Percentiles rank a stretch among this genome's conserved stretches.
Evolutionary conservation across 2,797 vertebrate species (phyloP).

Genomic region (Siniperca undulata): DNA sequence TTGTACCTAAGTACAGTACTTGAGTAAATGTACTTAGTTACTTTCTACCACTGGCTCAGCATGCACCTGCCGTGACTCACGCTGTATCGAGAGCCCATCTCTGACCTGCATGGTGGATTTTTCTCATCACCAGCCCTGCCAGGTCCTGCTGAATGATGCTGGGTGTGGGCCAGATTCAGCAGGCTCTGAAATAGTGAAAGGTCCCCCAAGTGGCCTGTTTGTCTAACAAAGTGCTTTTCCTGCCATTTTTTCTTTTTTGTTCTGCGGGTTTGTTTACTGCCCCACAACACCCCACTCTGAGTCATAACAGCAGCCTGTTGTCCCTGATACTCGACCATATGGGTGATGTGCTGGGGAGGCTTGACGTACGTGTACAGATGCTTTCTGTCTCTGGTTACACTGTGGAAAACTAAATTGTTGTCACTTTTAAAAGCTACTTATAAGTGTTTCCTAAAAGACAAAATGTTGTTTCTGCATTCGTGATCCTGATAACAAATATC

Average conservation of each 20-base stretch:
- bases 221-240: slow-evolving; percentile 72
- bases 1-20: not conserved
- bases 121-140: slow-evolving; percentile 41
- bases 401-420: slow-evolving; percentile 8
- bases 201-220: slow-evolving; percentile 63
- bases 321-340: slow-evolving; percentile 25
- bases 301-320: slow-evolving; percentile 48
- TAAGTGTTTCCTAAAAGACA: not conserved
- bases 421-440: slow-evolving; percentile 13
- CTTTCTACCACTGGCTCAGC: not conserved
- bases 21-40: slow-evolving; percentile 3
- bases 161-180: slow-evolving; percentile 52
- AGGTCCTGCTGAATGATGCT: slow-evolving; percentile 49
- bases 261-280: slow-evolving; percentile 60
- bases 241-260: slow-evolving; percentile 48
- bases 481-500: not conserved
- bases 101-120: slow-evolving; percentile 3
- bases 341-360: slow-evolving; percentile 14
- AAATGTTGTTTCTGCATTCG: not conserved
- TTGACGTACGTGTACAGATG: slow-evolving; percentile 36
- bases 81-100: not conserved
- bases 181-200: slow-evolving; percentile 40
- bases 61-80: not conserved
- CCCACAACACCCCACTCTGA: slow-evolving; percentile 24
- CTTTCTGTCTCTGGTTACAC: slow-evolving; percentile 18